Conservation (phyloP, 2,797 vertebrate genomes). For the Cryptoblepharus egeriae region DNA sequence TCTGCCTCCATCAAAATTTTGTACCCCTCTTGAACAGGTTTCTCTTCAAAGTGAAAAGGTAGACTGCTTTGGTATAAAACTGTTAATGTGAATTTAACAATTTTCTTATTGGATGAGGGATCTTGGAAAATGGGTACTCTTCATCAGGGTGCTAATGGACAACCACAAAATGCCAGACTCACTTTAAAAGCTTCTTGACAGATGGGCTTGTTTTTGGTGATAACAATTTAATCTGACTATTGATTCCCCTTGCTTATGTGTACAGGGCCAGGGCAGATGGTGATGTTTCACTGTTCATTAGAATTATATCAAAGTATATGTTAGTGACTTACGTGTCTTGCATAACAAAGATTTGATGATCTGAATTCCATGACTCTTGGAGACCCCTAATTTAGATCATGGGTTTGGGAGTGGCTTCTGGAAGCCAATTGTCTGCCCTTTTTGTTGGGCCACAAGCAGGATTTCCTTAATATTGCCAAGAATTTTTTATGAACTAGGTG, state of each 20-base stretch:
- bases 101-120: too few species aligned
- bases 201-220: constrained; percentile 58
- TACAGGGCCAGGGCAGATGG: background rate
- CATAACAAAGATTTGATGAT: background rate
- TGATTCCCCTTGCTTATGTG: constrained; percentile 59
- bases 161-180: constrained; percentile 48
- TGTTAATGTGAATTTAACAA: too few species aligned
- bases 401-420: background rate
- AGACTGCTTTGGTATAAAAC: background rate
- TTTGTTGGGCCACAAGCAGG: background rate
- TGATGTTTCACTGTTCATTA: background rate
- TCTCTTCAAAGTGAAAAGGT: background rate
- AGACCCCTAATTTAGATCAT: background rate
- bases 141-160: constrained; percentile 18
- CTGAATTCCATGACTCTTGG: constrained; percentile 28
- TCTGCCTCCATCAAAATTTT: background rate
- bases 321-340: background rate
- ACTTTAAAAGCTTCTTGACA: constrained; percentile 47
- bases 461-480: background rate
- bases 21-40: background rate
- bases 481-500: constrained; percentile 25
- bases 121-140: background rate
- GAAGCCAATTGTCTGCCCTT: background rate
- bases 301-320: constrained; percentile 29
- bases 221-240: constrained; percentile 55